phyloP scores from a whole-genome alignment of 2,113 vertebrate species.

The Triplophysa tibetana region DNA sequence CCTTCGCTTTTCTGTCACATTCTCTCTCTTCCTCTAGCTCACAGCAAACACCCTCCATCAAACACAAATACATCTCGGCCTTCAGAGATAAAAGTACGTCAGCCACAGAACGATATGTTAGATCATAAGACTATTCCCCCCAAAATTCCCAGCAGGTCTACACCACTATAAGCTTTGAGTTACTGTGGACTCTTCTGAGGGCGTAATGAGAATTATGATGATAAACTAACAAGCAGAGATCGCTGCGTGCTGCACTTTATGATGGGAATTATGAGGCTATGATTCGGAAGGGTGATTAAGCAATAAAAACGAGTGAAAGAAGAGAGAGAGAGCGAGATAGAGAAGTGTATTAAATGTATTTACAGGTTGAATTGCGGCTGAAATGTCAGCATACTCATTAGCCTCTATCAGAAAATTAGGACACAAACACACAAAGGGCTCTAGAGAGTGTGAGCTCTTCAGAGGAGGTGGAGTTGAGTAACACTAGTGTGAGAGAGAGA shows the following conservation, averaged over 20 bases:
- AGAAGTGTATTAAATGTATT: not conserved
- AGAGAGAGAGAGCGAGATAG: not conserved
- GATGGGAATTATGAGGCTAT: conserved; percentile 9
- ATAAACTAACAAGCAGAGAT: conserved; percentile 12
- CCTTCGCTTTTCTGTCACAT: not conserved
- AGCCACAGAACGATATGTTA: not conserved
- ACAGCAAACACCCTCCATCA: not conserved
- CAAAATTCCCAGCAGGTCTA: conserved; percentile 1
- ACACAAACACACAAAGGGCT: not conserved
- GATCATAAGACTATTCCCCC: not conserved
- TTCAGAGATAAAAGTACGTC: not conserved
- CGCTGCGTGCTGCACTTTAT: conserved; percentile 4
- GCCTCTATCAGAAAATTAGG: conserved; percentile 40
- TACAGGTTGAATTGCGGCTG: conserved; percentile 32
- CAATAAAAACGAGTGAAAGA: not conserved
- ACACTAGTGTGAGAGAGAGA: conserved; percentile 7
- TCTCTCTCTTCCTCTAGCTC: not conserved
- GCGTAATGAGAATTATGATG: not conserved
- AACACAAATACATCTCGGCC: not conserved
- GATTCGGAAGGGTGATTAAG: conserved; percentile 8
- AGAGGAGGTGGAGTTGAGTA: not conserved
- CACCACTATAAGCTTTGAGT: not conserved
- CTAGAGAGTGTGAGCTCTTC: conserved; percentile 14
- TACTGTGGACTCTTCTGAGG: not conserved
- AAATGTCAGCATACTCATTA: conserved; percentile 40